A percentile compares a stretch with the other conserved stretches of the same genome.
Evolutionary conservation across 2,888 invertebrate genomes (phyloP).

Genomic region (Exocentrus adspersus): DNA sequence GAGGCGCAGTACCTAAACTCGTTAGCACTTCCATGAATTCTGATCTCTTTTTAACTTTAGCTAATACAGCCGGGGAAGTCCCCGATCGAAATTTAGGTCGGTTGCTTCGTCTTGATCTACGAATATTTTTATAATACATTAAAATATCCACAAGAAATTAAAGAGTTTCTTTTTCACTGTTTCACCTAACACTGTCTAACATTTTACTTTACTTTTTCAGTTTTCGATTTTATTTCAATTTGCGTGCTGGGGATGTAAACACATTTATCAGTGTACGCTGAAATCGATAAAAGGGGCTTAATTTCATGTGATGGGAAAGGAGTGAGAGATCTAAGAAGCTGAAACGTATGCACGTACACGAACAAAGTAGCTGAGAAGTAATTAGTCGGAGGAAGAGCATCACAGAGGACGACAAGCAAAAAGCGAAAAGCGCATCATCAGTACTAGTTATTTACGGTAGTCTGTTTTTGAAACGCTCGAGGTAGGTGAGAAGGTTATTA

Average conservation of each 20-base stretch:
- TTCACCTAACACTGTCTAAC: too few relatives aligned
- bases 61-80: constrained; percentile 53
- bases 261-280: too few relatives aligned
- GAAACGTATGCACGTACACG: neutral
- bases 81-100: too few relatives aligned
- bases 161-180: too few relatives aligned
- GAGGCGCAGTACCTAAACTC: constrained; percentile 60
- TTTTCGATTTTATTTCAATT: too few relatives aligned
- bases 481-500: constrained; percentile 64
- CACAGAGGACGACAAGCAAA: constrained; percentile 17
- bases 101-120: too few relatives aligned
- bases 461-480: constrained; percentile 61
- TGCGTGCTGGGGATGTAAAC: too few relatives aligned
- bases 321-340: neutral
- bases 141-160: too few relatives aligned
- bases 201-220: too few relatives aligned
- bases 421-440: constrained; percentile 54
- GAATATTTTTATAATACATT: too few relatives aligned
- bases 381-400: constrained; percentile 3
- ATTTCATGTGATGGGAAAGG: neutral
- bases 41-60: constrained; percentile 57
- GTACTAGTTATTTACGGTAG: constrained; percentile 61
- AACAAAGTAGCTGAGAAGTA: constrained; percentile 7
- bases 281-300: too few relatives aligned
- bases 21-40: constrained; percentile 62